phyloP scores from a whole-genome alignment of 2,888 invertebrate genomes.

The Parnassius apollo region DNA sequence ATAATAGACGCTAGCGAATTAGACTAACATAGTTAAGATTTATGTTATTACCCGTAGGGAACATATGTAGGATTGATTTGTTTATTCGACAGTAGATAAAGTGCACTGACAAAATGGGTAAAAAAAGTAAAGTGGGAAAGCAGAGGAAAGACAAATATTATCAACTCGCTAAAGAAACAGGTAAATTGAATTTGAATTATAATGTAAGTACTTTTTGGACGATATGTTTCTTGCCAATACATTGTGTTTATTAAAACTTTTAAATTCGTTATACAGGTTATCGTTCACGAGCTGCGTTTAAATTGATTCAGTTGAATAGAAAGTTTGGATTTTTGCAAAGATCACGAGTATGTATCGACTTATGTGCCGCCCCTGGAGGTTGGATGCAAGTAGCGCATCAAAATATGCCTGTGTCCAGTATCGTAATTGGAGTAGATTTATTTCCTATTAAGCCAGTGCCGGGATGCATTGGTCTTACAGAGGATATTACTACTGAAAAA shows the following conservation, averaged over 20 bases:
- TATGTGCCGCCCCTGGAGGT: constrained; percentile 99
- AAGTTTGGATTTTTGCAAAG: constrained; percentile 98
- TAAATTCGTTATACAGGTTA: constrained; percentile 84
- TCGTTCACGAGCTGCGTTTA: constrained; percentile 99
- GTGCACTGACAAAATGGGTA: constrained; percentile 86
- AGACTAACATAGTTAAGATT: too few species aligned
- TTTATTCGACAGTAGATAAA: constrained; percentile 10
- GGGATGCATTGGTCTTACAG: constrained; percentile 93
- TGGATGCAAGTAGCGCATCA: constrained; percentile 99
- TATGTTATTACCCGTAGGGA: too few species aligned
- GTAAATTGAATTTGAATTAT: constrained; percentile 72
- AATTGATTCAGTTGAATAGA: constrained; percentile 97
- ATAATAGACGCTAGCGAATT: too few species aligned
- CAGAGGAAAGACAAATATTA: constrained; percentile 99
- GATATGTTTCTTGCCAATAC: neutral
- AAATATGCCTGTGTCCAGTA: constrained; percentile 97
- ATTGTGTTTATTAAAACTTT: neutral
- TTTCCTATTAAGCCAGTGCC: constrained; percentile 94
- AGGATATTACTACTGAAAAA: constrained; percentile 98
- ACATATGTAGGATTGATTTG: neutral
- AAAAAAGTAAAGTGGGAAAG: constrained; percentile 98
- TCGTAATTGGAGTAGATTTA: constrained; percentile 97
- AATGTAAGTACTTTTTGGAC: neutral
- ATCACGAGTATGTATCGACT: constrained; percentile 97
- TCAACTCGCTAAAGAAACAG: constrained; percentile 98